Conservation (phyloP, 2,888 invertebrate genomes). For the Alitta virens region DNA sequence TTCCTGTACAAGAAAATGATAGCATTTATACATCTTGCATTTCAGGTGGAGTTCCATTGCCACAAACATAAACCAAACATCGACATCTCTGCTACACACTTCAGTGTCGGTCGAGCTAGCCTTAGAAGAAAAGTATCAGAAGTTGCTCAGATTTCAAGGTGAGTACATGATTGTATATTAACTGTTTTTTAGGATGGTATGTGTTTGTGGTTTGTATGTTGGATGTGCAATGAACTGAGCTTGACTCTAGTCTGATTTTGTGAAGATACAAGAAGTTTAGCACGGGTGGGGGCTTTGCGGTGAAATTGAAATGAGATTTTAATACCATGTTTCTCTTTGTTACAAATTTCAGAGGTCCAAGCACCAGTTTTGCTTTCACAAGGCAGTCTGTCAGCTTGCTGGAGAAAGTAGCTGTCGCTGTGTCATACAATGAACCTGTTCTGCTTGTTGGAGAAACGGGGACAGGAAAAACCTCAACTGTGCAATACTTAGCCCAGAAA, state of each 20-base stretch:
- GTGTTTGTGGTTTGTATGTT: too few relatives aligned
- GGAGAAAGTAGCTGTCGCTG: conserved; percentile 84
- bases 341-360: neutral
- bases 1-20: neutral
- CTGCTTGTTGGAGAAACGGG: conserved; percentile 97
- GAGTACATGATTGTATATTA: too few relatives aligned
- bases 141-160: neutral
- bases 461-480: conserved; percentile 93
- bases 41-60: conserved; percentile 74
- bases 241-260: too few relatives aligned
- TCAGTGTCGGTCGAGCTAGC: conserved; percentile 71
- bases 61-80: conserved; percentile 77
- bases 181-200: too few relatives aligned
- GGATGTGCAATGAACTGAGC: too few relatives aligned
- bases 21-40: neutral
- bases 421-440: conserved; percentile 82
- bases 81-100: conserved; percentile 61
- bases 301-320: too few relatives aligned
- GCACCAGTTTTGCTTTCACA: conserved; percentile 36
- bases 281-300: too few relatives aligned
- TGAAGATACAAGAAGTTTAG: too few relatives aligned
- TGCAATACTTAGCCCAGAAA: conserved; percentile 85
- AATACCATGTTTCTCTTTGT: neutral
- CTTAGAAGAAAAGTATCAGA: conserved; percentile 44
- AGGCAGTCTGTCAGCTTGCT: conserved; percentile 58